A percentile compares a stretch with the other conserved stretches of the same genome.
phyloP scores from a whole-genome alignment of 2,113 vertebrate genomes.

The Microtus ochrogaster region DNA sequence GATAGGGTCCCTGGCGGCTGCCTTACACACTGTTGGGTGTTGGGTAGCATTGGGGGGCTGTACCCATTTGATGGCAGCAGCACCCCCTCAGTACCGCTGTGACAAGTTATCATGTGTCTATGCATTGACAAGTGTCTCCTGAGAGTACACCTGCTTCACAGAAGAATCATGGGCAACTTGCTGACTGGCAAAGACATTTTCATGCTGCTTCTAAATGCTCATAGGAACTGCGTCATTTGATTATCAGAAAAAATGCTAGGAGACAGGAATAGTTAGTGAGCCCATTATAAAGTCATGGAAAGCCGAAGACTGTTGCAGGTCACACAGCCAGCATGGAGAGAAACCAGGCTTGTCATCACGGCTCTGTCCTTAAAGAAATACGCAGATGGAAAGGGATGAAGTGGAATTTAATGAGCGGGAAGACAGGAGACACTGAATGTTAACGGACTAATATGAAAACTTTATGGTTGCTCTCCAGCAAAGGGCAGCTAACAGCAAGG shows the following conservation, averaged over 20 bases:
- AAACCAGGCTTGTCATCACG: background rate
- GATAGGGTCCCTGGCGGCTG: background rate
- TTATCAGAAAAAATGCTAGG: background rate
- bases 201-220: background rate
- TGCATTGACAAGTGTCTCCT: background rate
- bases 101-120: background rate
- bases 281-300: background rate
- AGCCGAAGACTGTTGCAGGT: background rate
- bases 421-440: background rate
- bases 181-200: background rate
- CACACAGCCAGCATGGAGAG: background rate
- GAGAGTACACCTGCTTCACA: background rate
- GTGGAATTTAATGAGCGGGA: background rate
- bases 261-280: background rate
- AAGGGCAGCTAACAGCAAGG: conserved; percentile 57
- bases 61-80: background rate
- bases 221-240: background rate
- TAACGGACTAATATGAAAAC: background rate
- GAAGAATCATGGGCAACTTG: background rate
- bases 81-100: background rate
- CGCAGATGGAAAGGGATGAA: background rate
- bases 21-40: background rate
- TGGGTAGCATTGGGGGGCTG: background rate
- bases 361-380: background rate
- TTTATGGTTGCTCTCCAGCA: conserved; percentile 33